phyloP scores from a whole-genome alignment of 2,113 vertebrate species.

The Mobula hypostoma region DNA sequence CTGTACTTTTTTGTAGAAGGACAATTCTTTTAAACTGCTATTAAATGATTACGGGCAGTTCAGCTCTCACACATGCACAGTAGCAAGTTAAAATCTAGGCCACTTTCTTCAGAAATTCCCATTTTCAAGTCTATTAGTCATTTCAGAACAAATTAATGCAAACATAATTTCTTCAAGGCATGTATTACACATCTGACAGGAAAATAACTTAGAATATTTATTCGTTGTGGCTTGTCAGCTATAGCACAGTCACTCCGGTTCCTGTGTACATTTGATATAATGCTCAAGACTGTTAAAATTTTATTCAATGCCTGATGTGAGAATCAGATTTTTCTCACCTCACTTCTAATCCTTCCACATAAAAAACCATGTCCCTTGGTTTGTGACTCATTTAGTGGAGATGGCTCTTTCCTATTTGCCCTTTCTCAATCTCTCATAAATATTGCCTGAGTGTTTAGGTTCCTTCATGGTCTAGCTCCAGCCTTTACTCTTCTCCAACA shows the following conservation, averaged over 20 bases:
- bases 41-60: not conserved
- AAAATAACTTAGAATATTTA: constrained; percentile 6
- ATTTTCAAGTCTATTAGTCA: not conserved
- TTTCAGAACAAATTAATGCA: constrained; percentile 15
- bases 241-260: not conserved
- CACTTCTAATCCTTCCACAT: too few relatives aligned
- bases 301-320: too few relatives aligned
- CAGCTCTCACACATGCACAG: not conserved
- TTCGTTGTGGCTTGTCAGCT: not conserved
- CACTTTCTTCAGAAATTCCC: not conserved
- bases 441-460: too few relatives aligned
- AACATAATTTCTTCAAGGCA: not conserved
- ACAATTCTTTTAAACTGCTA: not conserved
- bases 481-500: too few relatives aligned
- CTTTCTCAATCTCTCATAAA: too few relatives aligned
- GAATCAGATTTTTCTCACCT: too few relatives aligned
- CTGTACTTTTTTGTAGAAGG: not conserved
- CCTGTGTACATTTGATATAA: not conserved
- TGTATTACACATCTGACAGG: not conserved
- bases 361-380: too few relatives aligned
- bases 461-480: too few relatives aligned
- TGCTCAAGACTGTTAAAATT: not conserved
- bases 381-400: too few relatives aligned
- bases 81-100: not conserved
- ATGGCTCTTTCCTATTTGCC: too few relatives aligned